Evolutionary conservation across 2,888 invertebrate genomes (phyloP).

Genomic region (Bedellia somnulentella): DNA sequence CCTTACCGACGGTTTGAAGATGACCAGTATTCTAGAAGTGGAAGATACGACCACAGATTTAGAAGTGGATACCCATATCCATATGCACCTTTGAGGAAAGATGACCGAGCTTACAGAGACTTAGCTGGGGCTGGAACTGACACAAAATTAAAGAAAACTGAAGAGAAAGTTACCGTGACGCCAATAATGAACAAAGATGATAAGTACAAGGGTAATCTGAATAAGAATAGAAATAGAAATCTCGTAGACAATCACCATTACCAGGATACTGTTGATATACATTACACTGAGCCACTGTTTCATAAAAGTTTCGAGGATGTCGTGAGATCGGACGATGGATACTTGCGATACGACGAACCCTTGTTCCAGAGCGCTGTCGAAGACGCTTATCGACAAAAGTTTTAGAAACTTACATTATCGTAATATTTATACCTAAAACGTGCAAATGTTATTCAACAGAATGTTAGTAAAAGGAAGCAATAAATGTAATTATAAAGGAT

Average conservation of each 20-base stretch:
- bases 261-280: slow-evolving; percentile 26
- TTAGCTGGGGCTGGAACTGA: slow-evolving; percentile 36
- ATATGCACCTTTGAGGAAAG: slow-evolving; percentile 42
- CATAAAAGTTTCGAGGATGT: slow-evolving; percentile 38
- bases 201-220: slow-evolving; percentile 12
- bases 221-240: slow-evolving; percentile 23
- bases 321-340: slow-evolving; percentile 34
- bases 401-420: slow-evolving; percentile 16
- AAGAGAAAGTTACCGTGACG: slow-evolving; percentile 49
- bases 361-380: slow-evolving; percentile 41
- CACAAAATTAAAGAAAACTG: slow-evolving; percentile 40
- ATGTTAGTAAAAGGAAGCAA: slow-evolving; percentile 27
- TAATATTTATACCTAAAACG: slow-evolving; percentile 1
- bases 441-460: not conserved
- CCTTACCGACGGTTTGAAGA: slow-evolving; percentile 46
- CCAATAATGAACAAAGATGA: slow-evolving; percentile 41
- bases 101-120: slow-evolving; percentile 48
- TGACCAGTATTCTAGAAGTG: slow-evolving; percentile 28
- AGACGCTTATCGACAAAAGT: slow-evolving; percentile 47
- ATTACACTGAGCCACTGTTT: slow-evolving; percentile 28
- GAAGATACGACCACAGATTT: slow-evolving; percentile 48
- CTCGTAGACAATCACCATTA: slow-evolving; percentile 50
- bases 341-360: slow-evolving; percentile 42
- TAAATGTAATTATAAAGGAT: slow-evolving; percentile 45
- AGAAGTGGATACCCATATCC: slow-evolving; percentile 41